Conservation (phyloP, 2,888 invertebrate species). For the Papilio demoleus region DNA sequence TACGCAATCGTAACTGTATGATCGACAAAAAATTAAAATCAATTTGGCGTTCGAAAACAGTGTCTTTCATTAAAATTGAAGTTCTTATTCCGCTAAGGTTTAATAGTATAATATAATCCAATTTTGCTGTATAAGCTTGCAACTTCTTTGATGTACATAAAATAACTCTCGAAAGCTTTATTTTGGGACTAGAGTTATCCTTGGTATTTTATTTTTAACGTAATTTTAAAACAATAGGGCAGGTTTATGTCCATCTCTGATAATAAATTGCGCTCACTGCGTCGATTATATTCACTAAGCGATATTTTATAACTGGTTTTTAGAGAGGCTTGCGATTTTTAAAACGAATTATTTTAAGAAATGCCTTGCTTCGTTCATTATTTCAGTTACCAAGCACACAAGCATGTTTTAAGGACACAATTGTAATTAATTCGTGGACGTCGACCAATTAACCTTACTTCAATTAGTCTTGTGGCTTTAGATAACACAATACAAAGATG, state of each 20-base stretch:
- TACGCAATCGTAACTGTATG: background rate
- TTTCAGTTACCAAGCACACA: background rate
- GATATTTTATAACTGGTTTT: constrained; percentile 9
- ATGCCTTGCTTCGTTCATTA: background rate
- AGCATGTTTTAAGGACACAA: background rate
- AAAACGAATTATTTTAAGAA: background rate
- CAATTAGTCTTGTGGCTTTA: background rate
- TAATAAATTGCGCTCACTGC: constrained; percentile 7
- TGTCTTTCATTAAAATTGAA: background rate
- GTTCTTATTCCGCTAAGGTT: background rate
- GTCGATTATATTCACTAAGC: constrained; percentile 9
- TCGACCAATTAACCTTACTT: constrained; percentile 2
- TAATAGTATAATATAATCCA: background rate
- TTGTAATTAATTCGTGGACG: background rate
- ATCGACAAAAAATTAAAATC: background rate
- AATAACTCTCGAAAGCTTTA: background rate
- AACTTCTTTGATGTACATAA: background rate
- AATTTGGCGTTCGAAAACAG: background rate
- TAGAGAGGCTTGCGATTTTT: background rate
- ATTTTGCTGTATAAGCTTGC: background rate
- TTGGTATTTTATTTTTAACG: background rate
- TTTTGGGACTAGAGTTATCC: background rate
- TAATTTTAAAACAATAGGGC: constrained; percentile 12
- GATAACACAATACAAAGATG: background rate
- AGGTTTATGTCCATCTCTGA: constrained; percentile 12